Evolutionary conservation across 2,797 vertebrate genomes (phyloP), one percentile per base, ranked within the genome.

Genomic region (Sciurus vulgaris): DNA sequence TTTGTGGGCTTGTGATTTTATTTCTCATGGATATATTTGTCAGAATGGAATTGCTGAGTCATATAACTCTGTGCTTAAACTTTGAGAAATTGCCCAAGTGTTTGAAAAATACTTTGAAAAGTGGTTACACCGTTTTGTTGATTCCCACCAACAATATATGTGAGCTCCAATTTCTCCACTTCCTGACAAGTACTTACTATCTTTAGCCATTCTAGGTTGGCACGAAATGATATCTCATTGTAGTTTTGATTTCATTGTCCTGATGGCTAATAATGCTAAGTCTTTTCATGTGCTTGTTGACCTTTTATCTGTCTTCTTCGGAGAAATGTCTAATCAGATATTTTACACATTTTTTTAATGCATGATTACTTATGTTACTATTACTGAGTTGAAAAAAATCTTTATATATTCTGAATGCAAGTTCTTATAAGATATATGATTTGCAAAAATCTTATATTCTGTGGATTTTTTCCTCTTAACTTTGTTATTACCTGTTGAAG

Each of bases 391-490:
- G 7, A 35, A 74, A 49, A 49, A 51, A 44, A 51, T 63, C 12
- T 88, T 73, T 86, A 7, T 38, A 3, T 69, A 20, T 59, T 84
- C 85, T 77, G 17, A 15, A 61, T 15, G 41, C 22, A 54, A 81
- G 35, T 70, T 20, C 28, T 51, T 30, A n/a, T 72, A 49, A 78
- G 74, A 56, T 59, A 24, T 24, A 59, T 59, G 7, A 59, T 65
- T 87, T 91, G 15, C 15, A 91, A 84, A 47, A 65, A 88, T 77
- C 35, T 73, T 22, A 51, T 30, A 92, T 85, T 84, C 17, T 44
- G 20, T 63, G 49, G 33, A 5, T 22, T 18, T 59, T 92, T 67
- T 82, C 18, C 41, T 67, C 86, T 85, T n/a, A 35, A 89, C 38
- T 85, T 61, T 44, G 5, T 67, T 44, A 18, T 30, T 77, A 26